These are phyloP conservation scores for Glossosoma conforme DNA, from an alignment of 1,140 invertebrate species.

Conservation along the genomic window DNA sequence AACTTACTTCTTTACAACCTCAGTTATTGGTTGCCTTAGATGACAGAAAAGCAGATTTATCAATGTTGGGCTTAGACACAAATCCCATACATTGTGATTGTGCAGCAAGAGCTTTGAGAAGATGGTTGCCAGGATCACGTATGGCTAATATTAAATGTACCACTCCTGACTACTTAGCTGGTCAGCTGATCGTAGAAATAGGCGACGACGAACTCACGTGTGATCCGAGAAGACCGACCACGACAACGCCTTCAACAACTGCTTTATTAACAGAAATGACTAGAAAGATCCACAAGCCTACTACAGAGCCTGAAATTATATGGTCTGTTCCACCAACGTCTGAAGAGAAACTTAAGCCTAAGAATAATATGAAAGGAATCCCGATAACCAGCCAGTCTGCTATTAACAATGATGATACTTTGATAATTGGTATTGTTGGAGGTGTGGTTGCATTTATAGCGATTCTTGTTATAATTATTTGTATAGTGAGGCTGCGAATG, in stretches of 20 bases:
- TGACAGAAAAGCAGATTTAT: constrained; percentile 68
- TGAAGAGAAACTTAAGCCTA: constrained; percentile 48
- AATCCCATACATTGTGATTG: constrained; percentile 86
- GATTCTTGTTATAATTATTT: constrained; percentile 82
- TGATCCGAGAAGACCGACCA: constrained; percentile 56
- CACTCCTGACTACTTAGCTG: constrained; percentile 62
- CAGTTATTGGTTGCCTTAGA: constrained; percentile 75
- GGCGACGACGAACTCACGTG: constrained; percentile 75
- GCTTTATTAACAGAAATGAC: constrained; percentile 42
- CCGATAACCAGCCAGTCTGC: constrained; percentile 54
- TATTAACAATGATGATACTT: constrained; percentile 78
- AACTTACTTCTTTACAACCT: constrained; percentile 66
- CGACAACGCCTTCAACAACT: constrained; percentile 44
- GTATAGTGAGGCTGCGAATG: constrained; percentile 71
- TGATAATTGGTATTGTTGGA: constrained; percentile 88
- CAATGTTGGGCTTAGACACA: constrained; percentile 63
- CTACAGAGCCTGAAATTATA: constrained; percentile 77
- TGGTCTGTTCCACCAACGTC: constrained; percentile 73
- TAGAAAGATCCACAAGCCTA: constrained; percentile 51
- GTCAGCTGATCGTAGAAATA: constrained; percentile 65
- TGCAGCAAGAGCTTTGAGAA: constrained; percentile 67
- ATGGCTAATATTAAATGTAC: constrained; percentile 60
- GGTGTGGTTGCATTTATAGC: constrained; percentile 87
- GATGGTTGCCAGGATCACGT: constrained; percentile 64
- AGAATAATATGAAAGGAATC: constrained; percentile 53